Base-by-base conservation (phyloP, 2,797 vertebrate species). In the Dendrocincla tyrannina region DNA sequence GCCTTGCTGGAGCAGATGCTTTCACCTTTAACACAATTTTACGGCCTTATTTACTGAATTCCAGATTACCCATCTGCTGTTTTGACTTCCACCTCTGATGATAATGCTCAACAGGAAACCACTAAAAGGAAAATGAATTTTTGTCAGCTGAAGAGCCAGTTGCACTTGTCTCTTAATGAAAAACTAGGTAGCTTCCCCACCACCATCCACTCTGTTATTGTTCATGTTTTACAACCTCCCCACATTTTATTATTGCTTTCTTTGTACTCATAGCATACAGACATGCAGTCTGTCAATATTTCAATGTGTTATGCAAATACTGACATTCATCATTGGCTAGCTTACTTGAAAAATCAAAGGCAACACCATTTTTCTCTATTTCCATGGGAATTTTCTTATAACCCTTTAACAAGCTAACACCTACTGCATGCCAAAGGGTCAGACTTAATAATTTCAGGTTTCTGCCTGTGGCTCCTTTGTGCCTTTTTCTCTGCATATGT, bases 191-290 rank as follows among this genome's bases (percentile, higher is more conserved):
- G 10, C 12, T 44, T 37, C 8, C 4, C 2, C 16, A 15, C 9
- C 20, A 44, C 7, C 22, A 10, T 3, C 23, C 19, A 12, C 2
- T 3, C 7, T 6, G 0, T 58, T 52, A 35, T 23, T 49, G 7
- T 9, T 85, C 28, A 20, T 41, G 2, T 60, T 77, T 78, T 64
- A 27, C 27, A 66, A 5, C 7, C 16, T 55, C 19, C 62, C 19
- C 17, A 44, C 16, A 49, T 53, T 75, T 86, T 64, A 27, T 44
- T 67, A 20, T 50, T 78, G 22, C 22, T 58, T 69, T 56, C 25
- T 76, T 20, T 55, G 5, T 53, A 39, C 30, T 79, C 11, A 33
- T 22, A 80, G 12, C 13, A 58, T 39, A 28, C 15, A 78, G 32
- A 32, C 22, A 28, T 16, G 16, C 4, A 55, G 33, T 17, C 18